Percentiles rank a stretch among this genome's conserved stretches.
These are phyloP conservation scores for Helicoverpa armigera DNA, from an alignment of 1,140 invertebrate species.

Conservation along the genomic window DNA sequence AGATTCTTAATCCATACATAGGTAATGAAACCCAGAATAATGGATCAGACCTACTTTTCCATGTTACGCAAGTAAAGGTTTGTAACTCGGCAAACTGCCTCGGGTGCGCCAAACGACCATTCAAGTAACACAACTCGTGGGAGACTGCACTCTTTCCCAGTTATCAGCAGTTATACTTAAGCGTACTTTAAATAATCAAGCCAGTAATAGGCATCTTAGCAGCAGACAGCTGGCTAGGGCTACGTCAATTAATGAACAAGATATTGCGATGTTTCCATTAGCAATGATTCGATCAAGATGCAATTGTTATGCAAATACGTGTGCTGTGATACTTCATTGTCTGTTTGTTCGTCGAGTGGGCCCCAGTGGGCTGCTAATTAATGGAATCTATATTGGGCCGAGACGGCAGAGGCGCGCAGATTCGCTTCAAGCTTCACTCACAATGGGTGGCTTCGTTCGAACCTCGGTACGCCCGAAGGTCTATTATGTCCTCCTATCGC, in stretches of 20 bases:
- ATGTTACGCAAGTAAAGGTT: no score
- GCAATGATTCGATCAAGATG: conserved; percentile 48
- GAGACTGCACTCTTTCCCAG: no score
- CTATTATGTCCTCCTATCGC: conserved; percentile 39
- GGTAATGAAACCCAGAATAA: no score
- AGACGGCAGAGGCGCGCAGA: conserved; percentile 30
- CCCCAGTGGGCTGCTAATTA: conserved; percentile 62
- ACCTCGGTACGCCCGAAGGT: neutral
- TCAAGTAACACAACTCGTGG: no score
- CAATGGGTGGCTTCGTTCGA: conserved; percentile 42
- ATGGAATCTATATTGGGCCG: conserved; percentile 63
- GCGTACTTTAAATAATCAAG: neutral
- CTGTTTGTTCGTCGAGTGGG: conserved; percentile 54
- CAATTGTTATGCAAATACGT: conserved; percentile 54
- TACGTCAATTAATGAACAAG: conserved; percentile 42
- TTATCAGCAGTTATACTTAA: neutral
- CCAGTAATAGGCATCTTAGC: neutral
- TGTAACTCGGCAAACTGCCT: no score
- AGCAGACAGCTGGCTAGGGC: neutral
- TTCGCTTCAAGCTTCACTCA: conserved; percentile 40
- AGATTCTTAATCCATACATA: no score
- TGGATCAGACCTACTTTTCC: no score
- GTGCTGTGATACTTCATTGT: conserved; percentile 53
- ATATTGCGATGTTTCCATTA: conserved; percentile 47
- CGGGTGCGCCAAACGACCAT: no score